Evolutionary conservation across 2,113 vertebrate species (phyloP).

Genomic region (Antennarius striatus): DNA sequence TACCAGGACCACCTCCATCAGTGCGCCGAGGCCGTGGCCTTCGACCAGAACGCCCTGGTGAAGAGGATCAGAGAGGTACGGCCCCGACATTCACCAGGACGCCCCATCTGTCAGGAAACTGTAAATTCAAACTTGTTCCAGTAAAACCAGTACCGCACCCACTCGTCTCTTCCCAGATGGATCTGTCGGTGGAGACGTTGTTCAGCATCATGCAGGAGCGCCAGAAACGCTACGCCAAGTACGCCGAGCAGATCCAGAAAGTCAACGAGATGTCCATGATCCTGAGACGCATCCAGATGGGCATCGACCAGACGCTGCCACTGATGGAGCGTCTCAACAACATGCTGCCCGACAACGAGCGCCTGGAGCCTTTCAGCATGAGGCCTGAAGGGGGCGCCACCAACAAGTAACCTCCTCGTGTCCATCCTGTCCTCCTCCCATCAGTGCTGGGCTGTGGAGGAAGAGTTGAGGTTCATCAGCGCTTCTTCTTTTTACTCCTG

Average conservation of each 20-base stretch:
- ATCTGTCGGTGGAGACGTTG: constrained; percentile 91
- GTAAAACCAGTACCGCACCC: too few species aligned
- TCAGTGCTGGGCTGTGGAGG: too few species aligned
- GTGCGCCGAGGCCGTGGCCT: constrained; percentile 95
- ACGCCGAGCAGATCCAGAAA: constrained; percentile 98
- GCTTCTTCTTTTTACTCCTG: too few species aligned
- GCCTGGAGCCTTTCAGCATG: constrained; percentile 95
- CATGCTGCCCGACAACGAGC: constrained; percentile 91
- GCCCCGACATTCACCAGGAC: too few species aligned
- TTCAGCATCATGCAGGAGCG: constrained; percentile 98
- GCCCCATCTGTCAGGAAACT: too few species aligned
- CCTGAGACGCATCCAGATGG: constrained; percentile 96
- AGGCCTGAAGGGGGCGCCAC: constrained; percentile 81
- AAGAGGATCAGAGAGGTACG: constrained; percentile 96
- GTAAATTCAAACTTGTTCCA: too few species aligned
- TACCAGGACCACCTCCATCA: constrained; percentile 98
- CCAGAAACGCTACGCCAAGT: constrained; percentile 97
- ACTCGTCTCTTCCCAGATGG: constrained; percentile 83
- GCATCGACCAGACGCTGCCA: constrained; percentile 94
- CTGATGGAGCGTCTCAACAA: constrained; percentile 96
- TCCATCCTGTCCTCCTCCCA: background rate
- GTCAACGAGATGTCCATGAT: constrained; percentile 99
- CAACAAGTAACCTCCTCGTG: constrained; percentile 56
- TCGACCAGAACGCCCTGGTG: constrained; percentile 96
- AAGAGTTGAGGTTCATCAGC: too few species aligned